Evolutionary conservation across 2,113 vertebrate species (phyloP).

Genomic region (Saguinus imperator): DNA sequence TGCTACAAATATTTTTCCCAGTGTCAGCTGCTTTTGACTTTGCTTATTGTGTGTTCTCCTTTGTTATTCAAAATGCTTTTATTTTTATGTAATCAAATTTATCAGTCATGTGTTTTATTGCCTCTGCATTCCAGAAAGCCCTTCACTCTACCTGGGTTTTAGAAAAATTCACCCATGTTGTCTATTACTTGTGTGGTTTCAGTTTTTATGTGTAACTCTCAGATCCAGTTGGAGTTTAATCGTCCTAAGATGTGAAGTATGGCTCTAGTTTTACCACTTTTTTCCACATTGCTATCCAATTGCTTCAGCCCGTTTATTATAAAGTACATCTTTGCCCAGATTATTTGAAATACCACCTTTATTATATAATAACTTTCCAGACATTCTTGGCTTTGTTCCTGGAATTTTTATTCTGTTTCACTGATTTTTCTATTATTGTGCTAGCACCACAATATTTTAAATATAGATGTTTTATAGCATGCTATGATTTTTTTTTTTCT

Average conservation of each 20-base stretch:
- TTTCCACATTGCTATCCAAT: not conserved
- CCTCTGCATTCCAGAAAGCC: not conserved
- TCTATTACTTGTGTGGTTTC: not conserved
- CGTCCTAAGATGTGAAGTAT: not conserved
- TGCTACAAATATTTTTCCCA: not conserved
- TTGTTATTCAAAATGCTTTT: not conserved
- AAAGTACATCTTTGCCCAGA: not conserved
- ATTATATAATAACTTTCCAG: not conserved
- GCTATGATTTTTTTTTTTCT: not conserved
- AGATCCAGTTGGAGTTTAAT: not conserved
- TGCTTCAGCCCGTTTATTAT: not conserved
- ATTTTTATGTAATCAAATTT: not conserved
- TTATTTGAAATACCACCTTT: not conserved
- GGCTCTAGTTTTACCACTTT: not conserved
- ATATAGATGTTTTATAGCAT: not conserved
- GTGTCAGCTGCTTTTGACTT: not conserved
- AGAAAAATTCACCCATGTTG: not conserved
- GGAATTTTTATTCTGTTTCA: not conserved
- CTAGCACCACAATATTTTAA: not conserved
- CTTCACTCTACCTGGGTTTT: not conserved
- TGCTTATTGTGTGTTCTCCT: not conserved
- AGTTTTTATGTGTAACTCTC: not conserved
- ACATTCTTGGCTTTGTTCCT: not conserved
- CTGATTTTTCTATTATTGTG: not conserved
- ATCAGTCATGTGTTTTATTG: not conserved